Evolutionary conservation across 92 coral and sea anemone species (phyloP).

Genomic region (Diadumene lineata): DNA sequence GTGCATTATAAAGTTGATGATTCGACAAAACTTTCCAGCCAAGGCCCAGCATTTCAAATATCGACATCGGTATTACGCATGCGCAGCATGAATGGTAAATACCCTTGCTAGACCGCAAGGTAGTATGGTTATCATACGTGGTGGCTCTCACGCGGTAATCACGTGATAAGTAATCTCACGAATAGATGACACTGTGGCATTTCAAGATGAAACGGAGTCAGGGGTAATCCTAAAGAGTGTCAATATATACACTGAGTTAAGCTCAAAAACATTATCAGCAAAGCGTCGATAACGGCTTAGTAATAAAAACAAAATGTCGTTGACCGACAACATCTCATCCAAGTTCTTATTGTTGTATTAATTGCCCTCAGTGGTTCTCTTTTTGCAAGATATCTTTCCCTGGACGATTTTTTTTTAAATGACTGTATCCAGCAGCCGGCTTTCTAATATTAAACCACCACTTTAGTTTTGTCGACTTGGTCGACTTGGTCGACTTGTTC

Average conservation of each 20-base stretch:
- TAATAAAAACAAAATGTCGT: too few relatives aligned
- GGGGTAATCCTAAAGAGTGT: background rate
- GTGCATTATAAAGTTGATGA: background rate
- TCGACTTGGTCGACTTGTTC: constrained; percentile 47
- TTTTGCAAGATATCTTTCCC: background rate
- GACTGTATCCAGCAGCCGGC: background rate
- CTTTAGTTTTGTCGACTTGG: background rate
- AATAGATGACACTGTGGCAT: too few relatives aligned
- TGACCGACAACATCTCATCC: too few relatives aligned
- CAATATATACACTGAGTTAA: background rate
- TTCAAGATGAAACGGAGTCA: too few relatives aligned
- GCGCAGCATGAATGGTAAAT: background rate
- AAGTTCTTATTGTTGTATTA: too few relatives aligned
- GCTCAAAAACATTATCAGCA: too few relatives aligned
- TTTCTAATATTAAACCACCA: background rate
- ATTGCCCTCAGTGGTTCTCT: background rate
- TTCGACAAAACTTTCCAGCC: background rate
- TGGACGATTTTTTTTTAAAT: background rate
- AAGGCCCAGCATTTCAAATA: constrained; percentile 15
- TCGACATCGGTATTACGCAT: background rate
- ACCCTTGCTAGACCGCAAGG: background rate
- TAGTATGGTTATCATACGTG: background rate
- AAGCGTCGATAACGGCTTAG: too few relatives aligned
- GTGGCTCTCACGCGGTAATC: background rate
- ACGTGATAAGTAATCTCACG: background rate